Evolutionary conservation across 35 echinoderm and acorn worm genomes (phyloP).

Genomic region (Apostichopus californicus): DNA sequence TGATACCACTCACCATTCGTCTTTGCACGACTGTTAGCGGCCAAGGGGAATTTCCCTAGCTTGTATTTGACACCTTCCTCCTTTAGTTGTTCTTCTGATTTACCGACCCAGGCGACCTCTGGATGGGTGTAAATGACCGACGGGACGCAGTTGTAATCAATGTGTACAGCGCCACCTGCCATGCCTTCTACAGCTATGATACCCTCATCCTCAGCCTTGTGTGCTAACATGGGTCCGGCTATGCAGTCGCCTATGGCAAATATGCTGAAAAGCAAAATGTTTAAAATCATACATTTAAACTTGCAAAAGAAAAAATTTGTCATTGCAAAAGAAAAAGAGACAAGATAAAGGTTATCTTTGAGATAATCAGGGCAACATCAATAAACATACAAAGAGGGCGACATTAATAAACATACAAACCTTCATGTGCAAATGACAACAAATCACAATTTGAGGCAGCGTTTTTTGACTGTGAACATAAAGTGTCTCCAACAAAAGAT

Average conservation of each 20-base stretch:
- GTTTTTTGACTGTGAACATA: too few species aligned
- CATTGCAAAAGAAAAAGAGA: too few species aligned
- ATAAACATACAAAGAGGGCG: too few species aligned
- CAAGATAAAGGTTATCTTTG: too few species aligned
- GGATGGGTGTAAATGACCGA: constrained; percentile 99
- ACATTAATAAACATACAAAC: too few species aligned
- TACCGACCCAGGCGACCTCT: constrained; percentile 98
- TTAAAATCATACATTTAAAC: neutral
- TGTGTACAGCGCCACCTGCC: constrained; percentile 91
- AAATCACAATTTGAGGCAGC: too few species aligned
- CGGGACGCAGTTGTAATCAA: constrained; percentile 99
- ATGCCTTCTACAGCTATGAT: constrained; percentile 97
- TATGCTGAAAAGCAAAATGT: constrained; percentile 61
- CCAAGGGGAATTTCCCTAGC: constrained; percentile 96
- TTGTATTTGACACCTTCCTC: constrained; percentile 98
- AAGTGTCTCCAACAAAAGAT: too few species aligned
- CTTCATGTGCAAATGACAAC: too few species aligned
- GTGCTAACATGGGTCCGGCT: constrained; percentile 95
- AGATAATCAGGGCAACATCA: too few species aligned
- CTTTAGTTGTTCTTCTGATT: constrained; percentile 97
- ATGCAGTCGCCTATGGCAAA: constrained; percentile 98
- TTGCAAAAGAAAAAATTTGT: too few species aligned
- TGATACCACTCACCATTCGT: constrained; percentile 81
- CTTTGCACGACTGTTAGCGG: constrained; percentile 96
- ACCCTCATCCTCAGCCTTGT: constrained; percentile 99